Evolutionary conservation across 1,140 invertebrate species (phyloP).

Genomic region (Caerostris extrusa): DNA sequence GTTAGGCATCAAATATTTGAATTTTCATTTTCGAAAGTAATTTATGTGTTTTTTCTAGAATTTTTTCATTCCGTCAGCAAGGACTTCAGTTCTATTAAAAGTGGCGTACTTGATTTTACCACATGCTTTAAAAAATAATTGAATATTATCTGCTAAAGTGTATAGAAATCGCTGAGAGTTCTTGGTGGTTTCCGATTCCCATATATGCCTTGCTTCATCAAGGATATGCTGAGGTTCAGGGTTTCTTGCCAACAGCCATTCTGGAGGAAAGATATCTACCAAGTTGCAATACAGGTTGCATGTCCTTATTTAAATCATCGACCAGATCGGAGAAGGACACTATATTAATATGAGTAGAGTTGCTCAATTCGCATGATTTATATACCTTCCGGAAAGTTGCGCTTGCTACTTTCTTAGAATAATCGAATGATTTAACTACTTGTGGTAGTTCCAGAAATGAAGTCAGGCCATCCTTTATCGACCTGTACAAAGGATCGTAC

Average conservation of each 20-base stretch:
- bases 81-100: neutral
- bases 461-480: neutral
- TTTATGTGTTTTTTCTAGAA: conserved; percentile 4
- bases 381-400: neutral
- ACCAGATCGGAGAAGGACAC: conserved; percentile 29
- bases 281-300: conserved; percentile 42
- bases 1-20: neutral
- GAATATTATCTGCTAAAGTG: neutral
- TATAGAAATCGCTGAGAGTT: neutral
- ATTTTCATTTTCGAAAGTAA: neutral
- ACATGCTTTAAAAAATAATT: neutral
- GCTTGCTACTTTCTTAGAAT: neutral
- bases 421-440: neutral
- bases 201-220: neutral
- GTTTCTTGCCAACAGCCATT: neutral
- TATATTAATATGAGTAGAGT: conserved; percentile 52
- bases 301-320: neutral
- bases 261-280: conserved; percentile 37
- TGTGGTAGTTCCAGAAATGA: neutral
- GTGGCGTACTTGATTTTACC: neutral
- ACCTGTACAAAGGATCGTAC: neutral
- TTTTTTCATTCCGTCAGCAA: neutral
- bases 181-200: neutral
- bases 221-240: neutral
- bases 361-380: conserved; percentile 7